Base-by-base conservation (phyloP, 2,797 vertebrate species). In the Calcarius lapponicus region DNA sequence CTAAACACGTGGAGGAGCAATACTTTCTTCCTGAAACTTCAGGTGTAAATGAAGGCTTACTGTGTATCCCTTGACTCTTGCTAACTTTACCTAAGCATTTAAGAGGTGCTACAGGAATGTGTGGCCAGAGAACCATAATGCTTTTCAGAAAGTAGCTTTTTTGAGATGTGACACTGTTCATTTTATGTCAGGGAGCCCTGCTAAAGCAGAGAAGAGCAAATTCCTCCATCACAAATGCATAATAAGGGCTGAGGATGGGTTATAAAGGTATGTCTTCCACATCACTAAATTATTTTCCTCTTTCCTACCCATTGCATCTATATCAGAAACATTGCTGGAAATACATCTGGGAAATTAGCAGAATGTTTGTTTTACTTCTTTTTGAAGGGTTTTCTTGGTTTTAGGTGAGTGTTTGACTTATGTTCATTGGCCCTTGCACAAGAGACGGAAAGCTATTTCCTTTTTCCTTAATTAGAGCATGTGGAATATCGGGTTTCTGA, bases 401-500 rank as follows among this genome's bases (percentile, higher is more conserved):
- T 88, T 88, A 88, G 82, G 80, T 94, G 91, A 92, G 66, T 70
- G 45, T 93, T 92, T 96, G 78, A 93, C 82, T 95, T 95, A 73
- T 31, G 81, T 81, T 95, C 31, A 5, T 74, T 96, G 93, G 94
- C 82, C 88, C 76, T 76, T 92, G 86, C 45, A 80, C 78, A 90
- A 70, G 64, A 82, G 45, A 86, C 86, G 70, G 76, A 91, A 96
- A 95, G 60, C 71, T 88, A 92, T 95, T 97, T 96, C 93, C 92
- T 91, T 81, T 92, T 86, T 84, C 86, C 88, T 92, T 96, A 95
- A 96, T 95, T 93, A 95, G 70, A 92, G 28, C 82, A 47, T 73
- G 67, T 1, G 7, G 91, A 84, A 29, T 93, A 94, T 92, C 45
- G 17, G 62, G 65, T 95, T 96, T 94, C 92, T 79, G 58, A 73